Evolutionary conservation across 2,797 vertebrate species (phyloP).

Genomic region (Glossophaga mutica): DNA sequence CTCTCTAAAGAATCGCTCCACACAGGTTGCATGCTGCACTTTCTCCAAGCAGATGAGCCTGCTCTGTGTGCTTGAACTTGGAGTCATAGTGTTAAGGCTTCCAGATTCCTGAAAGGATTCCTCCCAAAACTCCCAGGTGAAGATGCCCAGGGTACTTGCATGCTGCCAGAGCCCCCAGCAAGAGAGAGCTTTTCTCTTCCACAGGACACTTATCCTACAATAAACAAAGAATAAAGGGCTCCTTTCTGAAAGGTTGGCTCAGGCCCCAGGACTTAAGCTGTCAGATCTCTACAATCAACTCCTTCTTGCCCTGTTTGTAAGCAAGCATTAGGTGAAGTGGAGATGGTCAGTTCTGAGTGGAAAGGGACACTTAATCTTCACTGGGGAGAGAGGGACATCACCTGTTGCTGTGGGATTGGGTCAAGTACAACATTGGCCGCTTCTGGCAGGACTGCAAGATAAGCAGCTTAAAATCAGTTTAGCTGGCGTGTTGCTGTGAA

Average conservation of each 20-base stretch:
- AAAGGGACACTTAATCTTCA: background rate
- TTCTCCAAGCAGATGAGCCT: background rate
- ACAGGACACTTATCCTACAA: background rate
- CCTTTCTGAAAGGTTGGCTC: constrained; percentile 55
- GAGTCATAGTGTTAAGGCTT: background rate
- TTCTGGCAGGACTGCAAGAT: background rate
- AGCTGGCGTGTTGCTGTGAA: background rate
- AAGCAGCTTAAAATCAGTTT: background rate
- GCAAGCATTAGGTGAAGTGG: background rate
- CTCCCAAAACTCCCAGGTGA: background rate
- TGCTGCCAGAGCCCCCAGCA: background rate
- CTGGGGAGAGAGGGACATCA: background rate
- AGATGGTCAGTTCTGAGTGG: background rate
- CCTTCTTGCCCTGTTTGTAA: background rate
- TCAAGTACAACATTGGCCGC: background rate
- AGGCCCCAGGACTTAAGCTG: constrained; percentile 9
- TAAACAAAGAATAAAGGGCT: constrained; percentile 54
- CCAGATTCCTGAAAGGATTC: background rate
- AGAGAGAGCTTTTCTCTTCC: background rate
- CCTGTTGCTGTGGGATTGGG: background rate
- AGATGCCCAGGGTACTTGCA: background rate
- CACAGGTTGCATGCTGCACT: fast-evolving
- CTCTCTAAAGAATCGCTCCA: background rate
- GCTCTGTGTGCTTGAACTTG: background rate
- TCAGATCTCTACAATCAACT: constrained; percentile 29